These are phyloP conservation scores for Pseudorasbora parva DNA, from an alignment of 2,113 vertebrate genomes.

Conservation along the genomic window DNA sequence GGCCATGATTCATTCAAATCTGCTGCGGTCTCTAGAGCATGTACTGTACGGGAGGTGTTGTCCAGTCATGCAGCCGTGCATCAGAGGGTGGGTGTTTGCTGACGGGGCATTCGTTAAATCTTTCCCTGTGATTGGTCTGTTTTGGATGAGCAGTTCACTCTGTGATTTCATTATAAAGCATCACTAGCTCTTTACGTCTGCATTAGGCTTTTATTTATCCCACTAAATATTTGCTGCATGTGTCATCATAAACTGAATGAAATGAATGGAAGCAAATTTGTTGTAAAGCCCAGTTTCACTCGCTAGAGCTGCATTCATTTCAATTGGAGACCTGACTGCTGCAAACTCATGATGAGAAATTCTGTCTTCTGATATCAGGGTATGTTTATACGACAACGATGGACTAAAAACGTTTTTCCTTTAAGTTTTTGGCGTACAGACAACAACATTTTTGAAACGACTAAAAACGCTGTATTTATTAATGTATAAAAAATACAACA, in stretches of 20 bases:
- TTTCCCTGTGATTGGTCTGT: background rate
- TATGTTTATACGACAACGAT: too few relatives aligned
- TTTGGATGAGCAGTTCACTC: background rate
- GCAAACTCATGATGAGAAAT: background rate
- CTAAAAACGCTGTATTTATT: too few relatives aligned
- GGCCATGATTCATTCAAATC: background rate
- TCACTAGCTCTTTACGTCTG: background rate
- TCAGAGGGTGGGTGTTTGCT: conserved; percentile 17
- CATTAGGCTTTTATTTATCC: conserved; percentile 5
- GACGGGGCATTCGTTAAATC: background rate
- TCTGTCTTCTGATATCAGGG: background rate
- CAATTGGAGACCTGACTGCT: background rate
- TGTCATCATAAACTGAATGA: conserved; percentile 12
- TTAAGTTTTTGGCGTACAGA: too few relatives aligned
- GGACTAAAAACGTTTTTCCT: too few relatives aligned
- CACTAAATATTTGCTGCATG: conserved; percentile 3
- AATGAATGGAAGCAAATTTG: background rate
- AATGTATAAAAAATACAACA: too few relatives aligned
- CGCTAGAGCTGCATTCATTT: background rate
- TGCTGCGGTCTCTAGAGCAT: background rate
- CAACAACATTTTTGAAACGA: too few relatives aligned
- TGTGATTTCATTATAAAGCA: background rate
- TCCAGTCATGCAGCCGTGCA: conserved; percentile 5
- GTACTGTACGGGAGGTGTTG: conserved; percentile 11
- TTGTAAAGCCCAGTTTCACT: background rate